Percentiles rank a stretch among this genome's conserved stretches.
phyloP scores from a whole-genome alignment of 2,888 invertebrate species.

The Willowsia nigromaculata region DNA sequence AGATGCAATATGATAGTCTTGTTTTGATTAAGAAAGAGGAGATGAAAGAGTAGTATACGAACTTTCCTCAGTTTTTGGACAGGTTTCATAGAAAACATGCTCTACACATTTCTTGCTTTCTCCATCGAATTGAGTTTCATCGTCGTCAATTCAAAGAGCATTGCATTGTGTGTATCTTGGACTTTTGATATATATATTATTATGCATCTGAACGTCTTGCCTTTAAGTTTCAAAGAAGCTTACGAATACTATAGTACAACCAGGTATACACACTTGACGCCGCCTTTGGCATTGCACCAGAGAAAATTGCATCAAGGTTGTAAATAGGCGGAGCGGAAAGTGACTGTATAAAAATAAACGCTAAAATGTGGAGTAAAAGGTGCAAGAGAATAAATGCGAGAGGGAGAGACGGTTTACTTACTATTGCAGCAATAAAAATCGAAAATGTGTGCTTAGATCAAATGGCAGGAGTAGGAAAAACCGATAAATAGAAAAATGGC shows the following conservation, averaged over 20 bases:
- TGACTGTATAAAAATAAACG: not conserved
- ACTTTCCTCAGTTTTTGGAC: too few relatives aligned
- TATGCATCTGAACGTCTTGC: too few relatives aligned
- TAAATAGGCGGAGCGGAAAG: not conserved
- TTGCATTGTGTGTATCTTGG: not conserved
- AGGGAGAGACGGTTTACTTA: not conserved
- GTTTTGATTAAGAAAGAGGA: too few relatives aligned
- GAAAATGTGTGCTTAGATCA: not conserved
- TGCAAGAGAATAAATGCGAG: not conserved
- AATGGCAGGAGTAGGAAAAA: not conserved
- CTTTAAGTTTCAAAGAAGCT: too few relatives aligned
- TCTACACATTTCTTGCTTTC: too few relatives aligned
- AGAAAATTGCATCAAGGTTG: slow-evolving; percentile 43
- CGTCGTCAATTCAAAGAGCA: too few relatives aligned
- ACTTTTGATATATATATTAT: too few relatives aligned
- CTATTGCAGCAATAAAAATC: not conserved
- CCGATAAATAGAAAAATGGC: not conserved
- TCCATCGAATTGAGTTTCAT: too few relatives aligned
- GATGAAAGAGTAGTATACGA: too few relatives aligned
- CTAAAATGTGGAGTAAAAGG: not conserved
- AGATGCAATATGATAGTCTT: too few relatives aligned
- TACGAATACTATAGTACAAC: not conserved
- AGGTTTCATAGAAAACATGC: too few relatives aligned
- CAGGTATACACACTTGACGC: not conserved
- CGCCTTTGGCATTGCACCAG: slow-evolving; percentile 12